Base-by-base conservation (phyloP, 2,888 invertebrate genomes). In the Frankliniella fusca region DNA sequence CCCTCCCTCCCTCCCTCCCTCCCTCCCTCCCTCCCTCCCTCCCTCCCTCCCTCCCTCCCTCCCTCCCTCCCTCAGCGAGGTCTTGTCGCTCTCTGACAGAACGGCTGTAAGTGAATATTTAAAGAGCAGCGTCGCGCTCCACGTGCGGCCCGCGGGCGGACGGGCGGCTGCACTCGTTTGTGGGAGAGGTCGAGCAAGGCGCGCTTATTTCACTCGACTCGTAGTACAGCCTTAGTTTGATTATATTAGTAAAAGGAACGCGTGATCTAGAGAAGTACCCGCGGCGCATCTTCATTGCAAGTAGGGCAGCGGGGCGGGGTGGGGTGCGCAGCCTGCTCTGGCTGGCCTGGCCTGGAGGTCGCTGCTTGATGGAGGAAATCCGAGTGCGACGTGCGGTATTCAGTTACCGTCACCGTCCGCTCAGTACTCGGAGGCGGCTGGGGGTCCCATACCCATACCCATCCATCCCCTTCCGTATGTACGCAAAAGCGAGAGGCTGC, bases 361-460 rank as follows among this genome's bases (percentile, higher is more conserved):
- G 11, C 12, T 27, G 70, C 70, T 27, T 76, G 70, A 76, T 76
- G 70, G 70, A 9, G 70, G 70, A 76, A 76, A 76, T 76, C 70
- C 70, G 70, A 76, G 70, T 27, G 27, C 23, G 70, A 76, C 70
- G 70, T 76, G 27, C 70, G 70, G 70, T 76, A 76, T 76, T 76
- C 70, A 27, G 70, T 76, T 76, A 76, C 70, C 70, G 70, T 27
- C 70, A 27, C 27, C 70, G 9, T 76, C 70, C 27, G 3, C 70
- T 5, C 38, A 38, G 38, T 38, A 38, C 38, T 38, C 38, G 38
- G 38, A 38, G 38, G 3, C 38, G 5, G 38, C 38, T 5, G 38
- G 38, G 38, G 38, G 38, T 2, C 3, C 3, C 38, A 38, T 38
- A 38, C 38, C 38, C 38, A 38, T 38, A 38, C 38, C 38, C 38